A percentile compares a stretch with the other conserved stretches of the same genome.
Conservation (phyloP, 2,797 vertebrate species). For the Odontamblyopus rebecca region DNA sequence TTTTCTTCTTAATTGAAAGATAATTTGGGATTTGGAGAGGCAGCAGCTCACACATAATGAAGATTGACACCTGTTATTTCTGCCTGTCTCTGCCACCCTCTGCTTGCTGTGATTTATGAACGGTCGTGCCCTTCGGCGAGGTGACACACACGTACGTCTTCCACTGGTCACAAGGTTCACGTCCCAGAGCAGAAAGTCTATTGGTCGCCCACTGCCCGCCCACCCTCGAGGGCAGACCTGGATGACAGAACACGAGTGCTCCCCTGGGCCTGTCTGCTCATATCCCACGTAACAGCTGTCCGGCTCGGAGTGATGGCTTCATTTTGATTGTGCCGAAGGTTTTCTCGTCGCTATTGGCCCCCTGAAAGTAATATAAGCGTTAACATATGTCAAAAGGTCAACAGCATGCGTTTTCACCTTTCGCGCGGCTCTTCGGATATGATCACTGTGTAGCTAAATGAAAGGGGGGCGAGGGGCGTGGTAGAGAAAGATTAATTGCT, state of each 20-base stretch:
- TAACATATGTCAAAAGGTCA: slow-evolving; percentile 63
- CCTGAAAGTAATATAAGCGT: slow-evolving; percentile 53
- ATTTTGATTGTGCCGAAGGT: slow-evolving; percentile 49
- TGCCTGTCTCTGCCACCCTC: slow-evolving; percentile 46
- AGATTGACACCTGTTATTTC: slow-evolving; percentile 80
- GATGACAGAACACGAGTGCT: slow-evolving; percentile 42
- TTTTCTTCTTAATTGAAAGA: slow-evolving; percentile 79
- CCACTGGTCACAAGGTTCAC: slow-evolving; percentile 40
- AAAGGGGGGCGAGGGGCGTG: slow-evolving; percentile 45
- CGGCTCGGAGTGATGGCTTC: slow-evolving; percentile 61
- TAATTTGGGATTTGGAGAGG: slow-evolving; percentile 78
- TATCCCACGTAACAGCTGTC: slow-evolving; percentile 58
- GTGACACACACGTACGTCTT: slow-evolving; percentile 49
- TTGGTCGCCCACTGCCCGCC: slow-evolving; percentile 34
- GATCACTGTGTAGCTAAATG: slow-evolving; percentile 47
- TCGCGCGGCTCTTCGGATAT: slow-evolving; percentile 35
- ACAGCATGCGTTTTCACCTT: slow-evolving; percentile 52
- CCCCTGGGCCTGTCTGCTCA: slow-evolving; percentile 50
- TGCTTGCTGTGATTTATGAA: slow-evolving; percentile 51
- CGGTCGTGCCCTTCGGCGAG: slow-evolving; percentile 61
- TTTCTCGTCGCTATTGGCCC: slow-evolving; percentile 34
- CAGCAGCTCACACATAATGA: slow-evolving; percentile 74
- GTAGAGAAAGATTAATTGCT: slow-evolving; percentile 64
- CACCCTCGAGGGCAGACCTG: slow-evolving; percentile 49
- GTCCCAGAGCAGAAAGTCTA: slow-evolving; percentile 31